phyloP scores from a whole-genome alignment of 1,140 invertebrate species.

The Drosophila busckii region DNA sequence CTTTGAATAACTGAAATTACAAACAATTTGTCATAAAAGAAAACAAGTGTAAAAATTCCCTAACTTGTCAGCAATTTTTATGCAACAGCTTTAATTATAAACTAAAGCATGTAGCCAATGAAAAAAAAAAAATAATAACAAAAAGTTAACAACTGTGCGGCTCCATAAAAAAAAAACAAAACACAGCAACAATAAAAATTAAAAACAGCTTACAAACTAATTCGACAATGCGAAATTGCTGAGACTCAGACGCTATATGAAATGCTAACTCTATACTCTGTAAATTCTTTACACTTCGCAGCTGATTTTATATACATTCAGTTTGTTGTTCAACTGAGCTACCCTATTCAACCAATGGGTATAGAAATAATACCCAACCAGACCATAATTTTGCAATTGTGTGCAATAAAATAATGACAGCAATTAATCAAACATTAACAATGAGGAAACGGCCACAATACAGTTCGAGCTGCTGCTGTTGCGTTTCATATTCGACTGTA shows the following conservation, averaged over 20 bases:
- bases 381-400: conserved; percentile 27
- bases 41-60: not conserved
- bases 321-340: too few relatives aligned
- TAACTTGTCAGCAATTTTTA: conserved; percentile 17
- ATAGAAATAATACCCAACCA: conserved; percentile 25
- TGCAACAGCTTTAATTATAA: conserved; percentile 25
- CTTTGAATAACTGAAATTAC: conserved; percentile 18
- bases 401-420: conserved; percentile 60
- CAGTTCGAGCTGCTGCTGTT: not conserved
- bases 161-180: conserved; percentile 6
- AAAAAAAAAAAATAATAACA: too few relatives aligned
- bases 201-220: conserved; percentile 39
- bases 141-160: too few relatives aligned
- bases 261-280: too few relatives aligned
- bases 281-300: too few relatives aligned
- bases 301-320: too few relatives aligned
- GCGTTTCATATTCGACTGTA: not conserved
- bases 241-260: too few relatives aligned
- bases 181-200: conserved; percentile 19
- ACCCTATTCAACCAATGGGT: conserved; percentile 1
- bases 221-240: conserved; percentile 46
- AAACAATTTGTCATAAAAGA: conserved; percentile 2
- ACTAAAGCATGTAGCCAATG: conserved; percentile 3
- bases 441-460: conserved; percentile 41
- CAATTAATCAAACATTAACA: conserved; percentile 40